A percentile compares a stretch with the other conserved stretches of the same genome.
phyloP scores from a whole-genome alignment of 2,113 vertebrate species.

The Mus spicilegus region DNA sequence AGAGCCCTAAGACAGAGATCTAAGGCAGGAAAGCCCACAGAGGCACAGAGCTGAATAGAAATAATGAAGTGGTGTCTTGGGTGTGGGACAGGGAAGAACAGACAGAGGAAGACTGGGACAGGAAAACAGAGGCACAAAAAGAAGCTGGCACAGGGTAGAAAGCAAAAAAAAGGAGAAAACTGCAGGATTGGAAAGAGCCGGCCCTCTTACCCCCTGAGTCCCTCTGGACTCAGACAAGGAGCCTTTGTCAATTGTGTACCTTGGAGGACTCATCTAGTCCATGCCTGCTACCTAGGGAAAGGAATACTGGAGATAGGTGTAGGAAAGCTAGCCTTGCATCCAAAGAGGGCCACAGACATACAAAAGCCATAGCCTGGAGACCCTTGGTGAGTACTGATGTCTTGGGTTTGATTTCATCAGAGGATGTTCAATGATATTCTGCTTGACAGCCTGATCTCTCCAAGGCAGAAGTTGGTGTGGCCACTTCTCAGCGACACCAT shows the following conservation, averaged over 20 bases:
- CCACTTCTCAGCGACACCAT: background rate
- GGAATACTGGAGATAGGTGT: background rate
- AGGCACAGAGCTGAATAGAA: background rate
- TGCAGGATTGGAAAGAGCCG: background rate
- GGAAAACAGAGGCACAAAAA: background rate
- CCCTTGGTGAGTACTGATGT: accelerated
- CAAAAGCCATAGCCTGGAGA: background rate
- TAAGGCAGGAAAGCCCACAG: background rate
- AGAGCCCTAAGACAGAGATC: background rate
- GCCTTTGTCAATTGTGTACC: background rate
- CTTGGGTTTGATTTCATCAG: background rate
- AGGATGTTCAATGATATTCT: background rate
- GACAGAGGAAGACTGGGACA: background rate
- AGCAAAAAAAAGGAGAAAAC: background rate
- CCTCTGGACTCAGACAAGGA: background rate
- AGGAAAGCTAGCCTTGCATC: background rate
- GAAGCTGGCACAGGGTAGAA: accelerated
- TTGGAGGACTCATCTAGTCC: too few relatives aligned
- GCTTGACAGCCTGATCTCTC: background rate
- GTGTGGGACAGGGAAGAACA: accelerated
- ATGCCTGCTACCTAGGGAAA: background rate
- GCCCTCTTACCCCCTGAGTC: background rate
- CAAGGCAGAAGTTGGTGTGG: background rate
- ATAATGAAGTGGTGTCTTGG: background rate
- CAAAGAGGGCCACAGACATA: background rate